Conservation (phyloP, 2,888 invertebrate species). For the Tipula unca region DNA sequence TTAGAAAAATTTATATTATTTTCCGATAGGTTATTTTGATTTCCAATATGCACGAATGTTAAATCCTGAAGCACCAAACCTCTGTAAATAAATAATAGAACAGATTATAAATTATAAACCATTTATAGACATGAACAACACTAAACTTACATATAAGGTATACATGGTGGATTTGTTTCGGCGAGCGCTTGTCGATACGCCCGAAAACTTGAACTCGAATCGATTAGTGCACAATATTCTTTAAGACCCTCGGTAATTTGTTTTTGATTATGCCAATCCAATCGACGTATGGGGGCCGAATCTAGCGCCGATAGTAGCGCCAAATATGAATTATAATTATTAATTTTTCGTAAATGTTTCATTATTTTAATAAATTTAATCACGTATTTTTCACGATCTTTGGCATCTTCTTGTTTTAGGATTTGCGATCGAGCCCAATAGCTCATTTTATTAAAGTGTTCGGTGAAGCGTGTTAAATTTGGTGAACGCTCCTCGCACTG, state of each 20-base stretch:
- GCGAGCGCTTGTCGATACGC: conserved; percentile 92
- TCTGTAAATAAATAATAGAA: conserved; percentile 44
- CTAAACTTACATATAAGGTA: conserved; percentile 92
- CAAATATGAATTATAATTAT: conserved; percentile 97
- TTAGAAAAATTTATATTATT: conserved; percentile 92
- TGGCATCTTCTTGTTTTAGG: conserved; percentile 82
- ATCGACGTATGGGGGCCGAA: conserved; percentile 81
- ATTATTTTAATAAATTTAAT: conserved; percentile 96
- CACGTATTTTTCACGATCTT: conserved; percentile 89
- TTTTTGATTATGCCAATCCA: conserved; percentile 89
- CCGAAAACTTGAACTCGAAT: conserved; percentile 95
- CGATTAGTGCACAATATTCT: conserved; percentile 92
- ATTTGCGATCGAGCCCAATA: conserved; percentile 96
- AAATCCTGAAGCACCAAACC: conserved; percentile 97
- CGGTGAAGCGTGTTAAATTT: conserved; percentile 92
- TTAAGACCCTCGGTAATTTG: conserved; percentile 85
- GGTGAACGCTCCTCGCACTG: conserved; percentile 96
- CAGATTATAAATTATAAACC: background rate
- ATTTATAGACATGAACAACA: background rate
- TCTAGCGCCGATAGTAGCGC: conserved; percentile 93
- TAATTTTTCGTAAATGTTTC: conserved; percentile 93
- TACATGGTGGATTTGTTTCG: conserved; percentile 94
- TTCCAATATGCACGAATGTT: conserved; percentile 98
- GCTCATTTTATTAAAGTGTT: conserved; percentile 99
- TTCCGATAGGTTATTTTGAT: conserved; percentile 80